Evolutionary conservation across 2,888 invertebrate species (phyloP).

Genomic region (Agrochola lota): DNA sequence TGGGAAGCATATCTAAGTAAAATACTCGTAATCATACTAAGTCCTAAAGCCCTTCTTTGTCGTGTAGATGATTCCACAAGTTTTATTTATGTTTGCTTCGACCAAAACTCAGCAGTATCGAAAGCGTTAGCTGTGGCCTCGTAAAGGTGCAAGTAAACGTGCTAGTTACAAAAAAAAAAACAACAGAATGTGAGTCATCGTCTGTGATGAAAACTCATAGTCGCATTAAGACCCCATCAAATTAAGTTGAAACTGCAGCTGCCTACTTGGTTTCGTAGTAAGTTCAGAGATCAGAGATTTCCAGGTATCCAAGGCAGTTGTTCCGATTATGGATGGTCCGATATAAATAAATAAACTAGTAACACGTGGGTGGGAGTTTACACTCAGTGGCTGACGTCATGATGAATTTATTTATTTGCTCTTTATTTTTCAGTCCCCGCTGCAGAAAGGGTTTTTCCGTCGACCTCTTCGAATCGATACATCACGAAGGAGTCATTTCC

Average conservation of each 20-base stretch:
- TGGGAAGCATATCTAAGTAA: conserved; percentile 80
- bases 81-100: not conserved
- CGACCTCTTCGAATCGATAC: conserved; percentile 74
- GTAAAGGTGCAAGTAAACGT: not conserved
- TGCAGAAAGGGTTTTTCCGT: conserved; percentile 85
- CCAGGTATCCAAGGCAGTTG: not conserved
- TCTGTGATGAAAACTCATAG: not conserved
- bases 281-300: not conserved
- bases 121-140: not conserved
- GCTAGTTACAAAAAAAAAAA: not conserved
- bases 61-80: not conserved
- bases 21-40: not conserved
- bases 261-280: not conserved
- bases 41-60: not conserved
- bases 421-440: conserved; percentile 76
- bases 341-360: no score
- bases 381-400: not conserved
- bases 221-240: no score
- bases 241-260: not conserved
- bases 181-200: not conserved
- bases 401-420: not conserved
- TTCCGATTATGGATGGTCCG: no score
- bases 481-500: conserved; percentile 76
- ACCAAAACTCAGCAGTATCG: not conserved
- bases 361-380: not conserved